Conservation (phyloP, 2,797 vertebrate genomes). For the Gorsachius magnificus region DNA sequence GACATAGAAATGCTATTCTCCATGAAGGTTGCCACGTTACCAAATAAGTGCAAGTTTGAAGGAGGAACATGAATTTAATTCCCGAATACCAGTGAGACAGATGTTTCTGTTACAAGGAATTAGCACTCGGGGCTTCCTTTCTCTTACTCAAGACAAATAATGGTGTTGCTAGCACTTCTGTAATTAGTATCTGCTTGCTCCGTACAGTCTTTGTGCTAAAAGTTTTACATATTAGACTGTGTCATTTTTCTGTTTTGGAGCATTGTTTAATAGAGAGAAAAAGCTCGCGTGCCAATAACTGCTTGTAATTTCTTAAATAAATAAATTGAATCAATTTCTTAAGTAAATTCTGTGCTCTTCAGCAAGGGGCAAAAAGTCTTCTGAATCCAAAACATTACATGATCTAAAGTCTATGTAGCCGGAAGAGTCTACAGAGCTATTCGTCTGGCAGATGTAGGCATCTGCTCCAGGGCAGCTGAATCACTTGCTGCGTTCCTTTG, state of each 20-base stretch:
- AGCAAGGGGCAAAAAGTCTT: neutral
- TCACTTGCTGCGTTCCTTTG: neutral
- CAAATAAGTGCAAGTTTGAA: slow-evolving; percentile 41
- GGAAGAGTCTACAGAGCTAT: neutral
- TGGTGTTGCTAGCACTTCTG: neutral
- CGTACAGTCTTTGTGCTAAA: neutral
- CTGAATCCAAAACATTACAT: neutral
- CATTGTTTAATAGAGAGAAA: neutral
- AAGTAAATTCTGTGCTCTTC: neutral
- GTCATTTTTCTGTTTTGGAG: neutral
- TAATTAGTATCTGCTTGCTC: neutral
- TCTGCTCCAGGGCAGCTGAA: neutral
- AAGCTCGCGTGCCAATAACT: neutral
- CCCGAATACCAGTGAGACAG: slow-evolving; percentile 2
- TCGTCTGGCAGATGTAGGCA: neutral
- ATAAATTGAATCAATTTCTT: neutral
- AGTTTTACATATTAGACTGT: neutral
- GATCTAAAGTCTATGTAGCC: neutral
- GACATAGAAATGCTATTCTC: slow-evolving; percentile 37
- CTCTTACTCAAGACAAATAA: slow-evolving; percentile 33
- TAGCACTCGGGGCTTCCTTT: slow-evolving; percentile 8
- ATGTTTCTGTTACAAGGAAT: slow-evolving; percentile 45
- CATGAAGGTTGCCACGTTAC: slow-evolving; percentile 35
- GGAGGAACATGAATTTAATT: slow-evolving; percentile 23
- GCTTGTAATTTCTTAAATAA: slow-evolving; percentile 20